phyloP scores from a whole-genome alignment of 2,797 vertebrate species.

The Molossus molossus region DNA sequence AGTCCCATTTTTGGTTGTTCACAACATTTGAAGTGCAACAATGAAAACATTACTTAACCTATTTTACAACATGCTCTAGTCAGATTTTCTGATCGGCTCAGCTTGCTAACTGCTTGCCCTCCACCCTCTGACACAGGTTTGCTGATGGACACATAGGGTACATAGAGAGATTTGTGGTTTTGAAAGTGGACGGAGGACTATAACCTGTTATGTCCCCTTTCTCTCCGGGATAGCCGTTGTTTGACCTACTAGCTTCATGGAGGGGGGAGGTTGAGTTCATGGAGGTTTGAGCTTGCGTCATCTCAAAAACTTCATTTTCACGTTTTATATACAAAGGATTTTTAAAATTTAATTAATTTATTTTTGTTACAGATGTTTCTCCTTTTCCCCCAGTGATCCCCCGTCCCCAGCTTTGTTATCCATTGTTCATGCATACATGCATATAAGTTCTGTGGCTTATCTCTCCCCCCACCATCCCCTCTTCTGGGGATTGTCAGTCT shows the following conservation, averaged over 20 bases:
- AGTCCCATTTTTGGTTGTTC: not conserved
- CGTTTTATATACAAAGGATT: no score
- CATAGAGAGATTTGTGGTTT: not conserved
- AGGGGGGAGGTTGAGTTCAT: not conserved
- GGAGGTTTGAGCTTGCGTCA: not conserved
- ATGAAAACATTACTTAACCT: not conserved
- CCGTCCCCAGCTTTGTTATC: no score
- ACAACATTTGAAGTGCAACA: not conserved
- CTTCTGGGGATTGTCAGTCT: no score
- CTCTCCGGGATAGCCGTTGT: not conserved
- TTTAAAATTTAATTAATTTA: no score
- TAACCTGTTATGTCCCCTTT: not conserved
- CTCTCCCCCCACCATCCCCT: no score
- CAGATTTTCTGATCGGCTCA: not conserved
- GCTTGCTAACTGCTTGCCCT: not conserved
- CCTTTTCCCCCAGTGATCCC: no score
- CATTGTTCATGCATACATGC: no score
- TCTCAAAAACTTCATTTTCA: conserved; percentile 3
- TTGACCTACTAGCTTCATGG: not conserved
- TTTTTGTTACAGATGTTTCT: no score
- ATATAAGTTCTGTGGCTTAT: no score
- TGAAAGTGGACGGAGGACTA: not conserved
- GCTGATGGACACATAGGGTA: not conserved
- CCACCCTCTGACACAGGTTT: not conserved
- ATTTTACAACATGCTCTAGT: not conserved